These are phyloP conservation scores for Aethes cnicana DNA, from an alignment of 2,888 invertebrate species.

Conservation along the genomic window DNA sequence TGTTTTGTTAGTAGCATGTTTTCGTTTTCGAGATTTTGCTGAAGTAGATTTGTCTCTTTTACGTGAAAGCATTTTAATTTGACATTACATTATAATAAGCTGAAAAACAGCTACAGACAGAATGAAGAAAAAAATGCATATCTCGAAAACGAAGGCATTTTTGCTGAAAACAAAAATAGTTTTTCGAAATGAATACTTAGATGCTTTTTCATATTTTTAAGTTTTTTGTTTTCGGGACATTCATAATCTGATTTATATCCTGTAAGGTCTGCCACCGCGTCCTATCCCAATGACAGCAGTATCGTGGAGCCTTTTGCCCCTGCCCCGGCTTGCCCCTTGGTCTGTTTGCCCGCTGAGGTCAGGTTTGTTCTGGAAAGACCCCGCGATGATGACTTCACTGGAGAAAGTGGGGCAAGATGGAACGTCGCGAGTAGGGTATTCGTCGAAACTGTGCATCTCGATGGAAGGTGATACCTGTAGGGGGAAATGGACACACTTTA, in stretches of 20 bases:
- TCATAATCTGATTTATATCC: slow-evolving; percentile 14
- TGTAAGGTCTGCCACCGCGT: slow-evolving; percentile 39
- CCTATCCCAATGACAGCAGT: slow-evolving; percentile 37
- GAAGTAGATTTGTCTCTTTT: too few species aligned
- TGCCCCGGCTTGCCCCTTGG: slow-evolving; percentile 30
- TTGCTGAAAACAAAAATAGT: too few species aligned
- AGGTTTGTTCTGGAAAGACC: slow-evolving; percentile 34
- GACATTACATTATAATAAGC: too few species aligned
- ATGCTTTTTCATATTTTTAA: too few species aligned
- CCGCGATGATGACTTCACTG: slow-evolving; percentile 37
- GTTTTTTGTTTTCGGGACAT: not conserved
- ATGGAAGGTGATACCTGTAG: not conserved
- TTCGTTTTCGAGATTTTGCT: too few species aligned
- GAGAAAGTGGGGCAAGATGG: not conserved
- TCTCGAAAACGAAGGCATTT: too few species aligned
- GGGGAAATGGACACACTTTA: not conserved
- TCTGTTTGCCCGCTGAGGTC: not conserved
- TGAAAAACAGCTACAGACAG: too few species aligned
- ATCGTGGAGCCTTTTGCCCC: slow-evolving; percentile 10
- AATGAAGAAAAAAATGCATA: too few species aligned
- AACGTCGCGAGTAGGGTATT: slow-evolving; percentile 38
- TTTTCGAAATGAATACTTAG: too few species aligned
- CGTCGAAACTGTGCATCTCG: slow-evolving; percentile 31
- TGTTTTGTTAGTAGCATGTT: too few species aligned
- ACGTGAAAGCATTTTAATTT: too few species aligned